Evolutionary conservation across 1,140 invertebrate species (phyloP).

Genomic region (Aphis gossypii): DNA sequence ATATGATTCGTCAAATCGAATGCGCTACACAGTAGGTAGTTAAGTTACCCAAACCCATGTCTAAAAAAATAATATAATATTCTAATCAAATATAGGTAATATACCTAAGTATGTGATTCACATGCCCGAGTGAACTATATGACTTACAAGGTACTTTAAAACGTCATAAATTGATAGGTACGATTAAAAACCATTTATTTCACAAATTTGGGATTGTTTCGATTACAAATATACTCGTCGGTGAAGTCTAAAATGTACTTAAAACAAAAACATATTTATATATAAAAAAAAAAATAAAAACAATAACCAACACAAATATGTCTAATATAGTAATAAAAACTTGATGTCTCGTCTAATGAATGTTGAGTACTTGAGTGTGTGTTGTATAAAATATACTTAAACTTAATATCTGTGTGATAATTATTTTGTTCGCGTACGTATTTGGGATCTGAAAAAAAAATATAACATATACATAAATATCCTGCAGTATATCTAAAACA

Average conservation of each 20-base stretch:
- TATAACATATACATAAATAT: not conserved
- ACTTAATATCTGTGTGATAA: not conserved
- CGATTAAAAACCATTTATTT: conserved; percentile 50
- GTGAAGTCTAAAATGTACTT: conserved; percentile 36
- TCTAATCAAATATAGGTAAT: too few species aligned
- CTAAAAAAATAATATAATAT: too few species aligned
- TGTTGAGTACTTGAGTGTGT: conserved; percentile 44
- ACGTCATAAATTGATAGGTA: not conserved
- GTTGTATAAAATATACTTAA: conserved; percentile 11
- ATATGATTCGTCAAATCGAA: too few species aligned
- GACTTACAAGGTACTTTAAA: not conserved
- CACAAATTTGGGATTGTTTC: conserved; percentile 51
- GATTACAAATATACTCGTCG: conserved; percentile 22
- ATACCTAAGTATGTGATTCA: too few species aligned
- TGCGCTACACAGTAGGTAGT: too few species aligned
- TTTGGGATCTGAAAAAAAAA: conserved; percentile 31
- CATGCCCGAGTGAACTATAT: too few species aligned
- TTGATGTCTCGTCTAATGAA: conserved; percentile 33
- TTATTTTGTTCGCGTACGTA: not conserved
- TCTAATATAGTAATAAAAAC: conserved; percentile 27
- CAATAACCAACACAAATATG: not conserved
- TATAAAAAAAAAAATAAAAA: conserved; percentile 3
- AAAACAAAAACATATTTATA: conserved; percentile 29
- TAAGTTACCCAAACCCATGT: too few species aligned
- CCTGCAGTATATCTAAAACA: not conserved